Conservation (phyloP, 1,140 invertebrate species). For the Dendroctonus valens region DNA sequence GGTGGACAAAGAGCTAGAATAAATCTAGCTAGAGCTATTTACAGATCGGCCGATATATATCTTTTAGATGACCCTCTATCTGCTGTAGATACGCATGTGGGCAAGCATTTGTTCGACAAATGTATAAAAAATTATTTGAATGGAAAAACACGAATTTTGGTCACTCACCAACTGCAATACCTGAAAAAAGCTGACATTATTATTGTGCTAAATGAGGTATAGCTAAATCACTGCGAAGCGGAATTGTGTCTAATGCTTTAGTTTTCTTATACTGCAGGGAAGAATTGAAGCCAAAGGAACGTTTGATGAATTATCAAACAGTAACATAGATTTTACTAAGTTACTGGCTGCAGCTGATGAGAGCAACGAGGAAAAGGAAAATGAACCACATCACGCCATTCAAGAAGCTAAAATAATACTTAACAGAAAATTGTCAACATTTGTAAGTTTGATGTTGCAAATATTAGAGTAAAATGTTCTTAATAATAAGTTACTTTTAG, state of each 20-base stretch:
- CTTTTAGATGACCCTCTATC: constrained; percentile 94
- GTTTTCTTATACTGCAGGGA: constrained; percentile 49
- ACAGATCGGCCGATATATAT: constrained; percentile 85
- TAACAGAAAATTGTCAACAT: constrained; percentile 14
- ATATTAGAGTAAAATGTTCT: neutral
- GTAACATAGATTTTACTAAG: constrained; percentile 59
- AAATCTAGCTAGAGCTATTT: constrained; percentile 78
- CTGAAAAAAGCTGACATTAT: constrained; percentile 73
- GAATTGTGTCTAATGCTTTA: neutral
- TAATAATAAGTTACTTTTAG: constrained; percentile 16
- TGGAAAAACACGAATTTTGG: constrained; percentile 67
- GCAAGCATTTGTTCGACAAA: constrained; percentile 64
- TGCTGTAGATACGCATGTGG: constrained; percentile 82
- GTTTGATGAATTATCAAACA: constrained; percentile 55
- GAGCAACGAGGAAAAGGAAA: constrained; percentile 45
- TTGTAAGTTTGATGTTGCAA: constrained; percentile 7
- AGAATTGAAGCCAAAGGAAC: constrained; percentile 57
- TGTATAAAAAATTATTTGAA: constrained; percentile 62
- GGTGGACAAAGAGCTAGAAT: constrained; percentile 86
- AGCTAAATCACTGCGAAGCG: neutral
- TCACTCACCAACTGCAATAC: constrained; percentile 84
- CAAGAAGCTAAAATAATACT: constrained; percentile 18
- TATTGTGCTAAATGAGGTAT: constrained; percentile 71
- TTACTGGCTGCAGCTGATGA: constrained; percentile 50
- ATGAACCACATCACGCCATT: constrained; percentile 17